phyloP scores from a whole-genome alignment of 2,113 vertebrate species.

The Chloroceryle aenea region DNA sequence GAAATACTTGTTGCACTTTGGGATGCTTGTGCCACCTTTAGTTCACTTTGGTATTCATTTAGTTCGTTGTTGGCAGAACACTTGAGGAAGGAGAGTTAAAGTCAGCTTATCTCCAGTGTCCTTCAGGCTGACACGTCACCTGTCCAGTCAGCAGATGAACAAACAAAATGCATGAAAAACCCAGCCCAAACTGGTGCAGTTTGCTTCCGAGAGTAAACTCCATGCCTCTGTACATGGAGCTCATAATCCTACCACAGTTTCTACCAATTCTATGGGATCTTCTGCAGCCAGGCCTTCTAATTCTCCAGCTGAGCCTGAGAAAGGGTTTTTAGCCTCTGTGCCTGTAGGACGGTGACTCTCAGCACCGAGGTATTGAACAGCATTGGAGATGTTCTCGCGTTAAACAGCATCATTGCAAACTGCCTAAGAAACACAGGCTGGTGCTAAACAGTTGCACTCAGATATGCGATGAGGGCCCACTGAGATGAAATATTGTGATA shows the following conservation, averaged over 20 bases:
- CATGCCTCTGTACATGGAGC: background rate
- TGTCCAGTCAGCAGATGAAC: background rate
- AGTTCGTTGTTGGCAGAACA: background rate
- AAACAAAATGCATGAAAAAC: background rate
- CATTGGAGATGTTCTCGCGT: background rate
- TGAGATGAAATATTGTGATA: background rate
- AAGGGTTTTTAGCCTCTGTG: background rate
- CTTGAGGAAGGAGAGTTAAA: background rate
- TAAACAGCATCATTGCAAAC: background rate
- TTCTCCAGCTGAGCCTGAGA: background rate
- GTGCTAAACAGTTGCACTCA: fast-evolving
- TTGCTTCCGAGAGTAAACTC: background rate
- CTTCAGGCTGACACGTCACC: background rate
- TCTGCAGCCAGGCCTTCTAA: background rate
- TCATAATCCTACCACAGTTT: background rate
- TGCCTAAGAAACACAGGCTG: fast-evolving
- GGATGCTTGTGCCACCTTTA: background rate
- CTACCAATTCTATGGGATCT: background rate
- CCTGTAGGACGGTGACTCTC: background rate
- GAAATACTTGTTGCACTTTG: background rate
- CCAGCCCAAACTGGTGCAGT: background rate
- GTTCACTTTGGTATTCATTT: background rate
- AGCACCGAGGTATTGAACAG: fast-evolving
- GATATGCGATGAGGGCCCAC: background rate
- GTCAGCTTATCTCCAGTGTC: fast-evolving